These are phyloP conservation scores for Picathartes gymnocephalus DNA, from an alignment of 2,113 vertebrate genomes.

Conservation along the genomic window DNA sequence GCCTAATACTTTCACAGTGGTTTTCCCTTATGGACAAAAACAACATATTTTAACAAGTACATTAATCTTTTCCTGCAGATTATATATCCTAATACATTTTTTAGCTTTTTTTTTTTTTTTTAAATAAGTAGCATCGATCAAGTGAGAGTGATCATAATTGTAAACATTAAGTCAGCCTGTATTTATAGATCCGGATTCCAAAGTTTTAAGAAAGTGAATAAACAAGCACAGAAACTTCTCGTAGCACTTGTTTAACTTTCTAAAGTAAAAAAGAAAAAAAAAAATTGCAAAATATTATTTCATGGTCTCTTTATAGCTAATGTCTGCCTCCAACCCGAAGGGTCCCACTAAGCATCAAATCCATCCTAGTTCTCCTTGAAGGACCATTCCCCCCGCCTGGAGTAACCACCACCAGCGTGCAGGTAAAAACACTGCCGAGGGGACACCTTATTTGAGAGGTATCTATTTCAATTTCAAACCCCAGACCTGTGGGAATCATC, in stretches of 20 bases:
- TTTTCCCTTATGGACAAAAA: neutral
- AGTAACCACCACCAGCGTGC: neutral
- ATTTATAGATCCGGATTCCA: constrained; percentile 26
- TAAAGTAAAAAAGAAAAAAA: neutral
- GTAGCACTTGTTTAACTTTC: neutral
- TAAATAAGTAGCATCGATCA: neutral
- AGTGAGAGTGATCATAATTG: neutral
- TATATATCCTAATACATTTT: neutral
- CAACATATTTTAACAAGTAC: neutral
- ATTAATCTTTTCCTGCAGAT: neutral
- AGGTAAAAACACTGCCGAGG: neutral
- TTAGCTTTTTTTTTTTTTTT: neutral
- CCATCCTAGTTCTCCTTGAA: neutral
- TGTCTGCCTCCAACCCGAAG: neutral
- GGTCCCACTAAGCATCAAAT: accelerated
- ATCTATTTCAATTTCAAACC: neutral
- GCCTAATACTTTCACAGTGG: neutral
- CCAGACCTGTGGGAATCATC: constrained; percentile 2
- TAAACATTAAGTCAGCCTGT: neutral
- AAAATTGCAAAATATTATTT: neutral
- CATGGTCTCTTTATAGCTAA: neutral
- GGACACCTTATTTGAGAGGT: neutral
- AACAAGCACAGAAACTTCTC: neutral
- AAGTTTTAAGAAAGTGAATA: neutral
- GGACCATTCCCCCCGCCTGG: neutral